Percentiles rank a stretch among this genome's conserved stretches.
These are phyloP conservation scores for Zele albiditarsus DNA, from an alignment of 2,888 invertebrate genomes.

Conservation along the genomic window DNA sequence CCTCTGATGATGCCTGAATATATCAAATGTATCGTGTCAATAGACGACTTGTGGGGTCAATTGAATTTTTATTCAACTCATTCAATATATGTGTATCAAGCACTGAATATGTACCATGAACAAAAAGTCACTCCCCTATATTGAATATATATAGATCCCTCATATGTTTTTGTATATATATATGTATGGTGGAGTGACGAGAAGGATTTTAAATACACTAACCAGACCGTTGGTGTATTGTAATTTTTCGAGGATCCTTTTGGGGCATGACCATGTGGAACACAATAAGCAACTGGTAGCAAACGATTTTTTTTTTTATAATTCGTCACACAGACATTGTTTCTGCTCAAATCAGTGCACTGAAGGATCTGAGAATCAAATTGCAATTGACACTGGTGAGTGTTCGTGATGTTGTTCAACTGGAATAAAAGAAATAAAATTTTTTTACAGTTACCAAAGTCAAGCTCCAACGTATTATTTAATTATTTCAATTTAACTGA, in stretches of 20 bases:
- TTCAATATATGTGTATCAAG: neutral
- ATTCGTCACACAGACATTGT: neutral
- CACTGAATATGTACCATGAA: neutral
- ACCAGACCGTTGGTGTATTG: constrained; percentile 26
- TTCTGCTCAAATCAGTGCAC: constrained; percentile 1
- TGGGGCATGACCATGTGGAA: neutral
- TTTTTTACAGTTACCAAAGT: constrained; percentile 36
- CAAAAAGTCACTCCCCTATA: neutral
- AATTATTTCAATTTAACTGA: constrained; percentile 21
- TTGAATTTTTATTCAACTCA: constrained; percentile 11
- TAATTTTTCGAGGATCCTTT: constrained; percentile 23
- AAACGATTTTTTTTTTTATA: constrained; percentile 58
- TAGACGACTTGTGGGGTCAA: constrained; percentile 19
- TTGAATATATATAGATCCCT: neutral
- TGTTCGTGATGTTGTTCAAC: neutral
- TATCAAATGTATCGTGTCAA: constrained; percentile 12
- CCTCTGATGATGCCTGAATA: constrained; percentile 35
- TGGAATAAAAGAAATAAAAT: neutral
- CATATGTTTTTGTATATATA: neutral
- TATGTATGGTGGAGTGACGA: neutral
- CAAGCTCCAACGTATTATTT: constrained; percentile 27
- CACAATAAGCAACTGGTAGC: constrained; percentile 67
- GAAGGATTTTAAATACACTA: constrained; percentile 33
- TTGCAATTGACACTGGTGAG: neutral
- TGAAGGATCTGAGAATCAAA: constrained; percentile 31